phyloP scores from a whole-genome alignment of 2,113 vertebrate species.

The Labeo rohita region DNA sequence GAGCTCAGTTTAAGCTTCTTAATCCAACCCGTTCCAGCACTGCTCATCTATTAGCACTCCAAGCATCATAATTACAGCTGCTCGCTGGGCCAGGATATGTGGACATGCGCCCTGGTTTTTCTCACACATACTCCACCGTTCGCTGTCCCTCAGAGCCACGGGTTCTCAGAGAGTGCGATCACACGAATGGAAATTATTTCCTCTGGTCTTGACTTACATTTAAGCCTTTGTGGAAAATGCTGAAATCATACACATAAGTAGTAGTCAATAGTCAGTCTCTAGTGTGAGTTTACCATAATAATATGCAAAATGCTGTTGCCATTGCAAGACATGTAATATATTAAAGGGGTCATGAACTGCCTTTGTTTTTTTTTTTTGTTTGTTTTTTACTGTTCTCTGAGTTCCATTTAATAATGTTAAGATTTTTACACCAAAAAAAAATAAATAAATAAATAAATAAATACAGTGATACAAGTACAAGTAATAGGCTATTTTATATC shows the following conservation, averaged over 20 bases:
- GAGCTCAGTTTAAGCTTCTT: constrained; percentile 36
- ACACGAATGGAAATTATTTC: background rate
- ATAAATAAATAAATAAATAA: too few species aligned
- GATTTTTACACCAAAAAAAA: too few species aligned
- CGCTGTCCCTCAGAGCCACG: background rate
- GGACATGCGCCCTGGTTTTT: background rate
- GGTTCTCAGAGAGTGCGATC: background rate
- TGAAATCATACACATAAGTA: background rate
- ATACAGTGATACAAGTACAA: too few species aligned
- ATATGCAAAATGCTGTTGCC: background rate
- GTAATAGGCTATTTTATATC: too few species aligned
- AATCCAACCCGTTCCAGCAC: constrained; percentile 32
- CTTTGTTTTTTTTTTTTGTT: too few species aligned
- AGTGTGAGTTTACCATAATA: background rate
- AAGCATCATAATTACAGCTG: constrained; percentile 55
- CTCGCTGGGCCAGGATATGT: constrained; percentile 45
- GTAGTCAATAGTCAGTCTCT: background rate
- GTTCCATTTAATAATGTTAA: too few species aligned
- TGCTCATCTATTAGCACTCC: constrained; percentile 49
- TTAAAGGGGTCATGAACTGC: too few species aligned
- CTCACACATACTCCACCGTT: background rate
- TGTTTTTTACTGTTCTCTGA: too few species aligned
- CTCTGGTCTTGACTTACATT: background rate
- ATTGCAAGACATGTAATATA: too few species aligned
- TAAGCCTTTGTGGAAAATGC: background rate